Percentiles rank a stretch among this genome's conserved stretches.
These are phyloP conservation scores for Diadegma fenestrale DNA, from an alignment of 2,888 invertebrate species.

Conservation along the genomic window DNA sequence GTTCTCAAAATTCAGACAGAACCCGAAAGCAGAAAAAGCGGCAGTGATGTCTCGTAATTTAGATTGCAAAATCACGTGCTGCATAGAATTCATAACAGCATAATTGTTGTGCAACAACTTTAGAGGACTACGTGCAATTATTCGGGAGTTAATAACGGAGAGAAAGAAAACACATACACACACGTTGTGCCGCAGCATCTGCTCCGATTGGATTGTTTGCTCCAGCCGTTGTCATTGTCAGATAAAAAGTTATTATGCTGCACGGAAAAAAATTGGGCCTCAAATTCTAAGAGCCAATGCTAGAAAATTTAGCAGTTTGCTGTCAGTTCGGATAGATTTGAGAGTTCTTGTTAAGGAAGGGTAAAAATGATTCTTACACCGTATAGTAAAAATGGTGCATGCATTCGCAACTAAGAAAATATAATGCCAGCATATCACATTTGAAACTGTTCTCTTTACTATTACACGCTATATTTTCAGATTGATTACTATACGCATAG, in stretches of 20 bases:
- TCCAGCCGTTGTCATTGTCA: background rate
- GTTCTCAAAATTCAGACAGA: slow-evolving; percentile 26
- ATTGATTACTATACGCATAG: too few relatives aligned
- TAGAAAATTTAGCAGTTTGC: too few relatives aligned
- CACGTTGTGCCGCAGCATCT: slow-evolving; percentile 2
- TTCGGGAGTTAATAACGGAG: slow-evolving; percentile 44
- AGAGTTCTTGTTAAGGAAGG: too few relatives aligned
- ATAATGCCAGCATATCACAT: too few relatives aligned
- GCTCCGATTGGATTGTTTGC: background rate
- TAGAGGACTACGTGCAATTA: slow-evolving; percentile 31
- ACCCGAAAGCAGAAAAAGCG: background rate
- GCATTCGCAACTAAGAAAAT: too few relatives aligned
- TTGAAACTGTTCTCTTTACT: too few relatives aligned
- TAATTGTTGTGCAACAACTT: slow-evolving; percentile 50
- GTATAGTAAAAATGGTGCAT: too few relatives aligned
- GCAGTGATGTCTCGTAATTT: slow-evolving; percentile 15
- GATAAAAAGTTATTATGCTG: background rate
- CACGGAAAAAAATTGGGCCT: too few relatives aligned
- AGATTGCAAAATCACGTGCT: slow-evolving; percentile 32
- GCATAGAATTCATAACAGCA: slow-evolving; percentile 26
- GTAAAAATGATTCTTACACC: too few relatives aligned
- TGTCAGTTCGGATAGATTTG: too few relatives aligned
- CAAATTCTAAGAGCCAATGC: too few relatives aligned
- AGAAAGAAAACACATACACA: slow-evolving; percentile 34
- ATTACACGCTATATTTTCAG: too few relatives aligned